Percentiles rank a stretch among this genome's conserved stretches.
phyloP scores from a whole-genome alignment of 2,113 vertebrate genomes.

The Taxidea taxus region DNA sequence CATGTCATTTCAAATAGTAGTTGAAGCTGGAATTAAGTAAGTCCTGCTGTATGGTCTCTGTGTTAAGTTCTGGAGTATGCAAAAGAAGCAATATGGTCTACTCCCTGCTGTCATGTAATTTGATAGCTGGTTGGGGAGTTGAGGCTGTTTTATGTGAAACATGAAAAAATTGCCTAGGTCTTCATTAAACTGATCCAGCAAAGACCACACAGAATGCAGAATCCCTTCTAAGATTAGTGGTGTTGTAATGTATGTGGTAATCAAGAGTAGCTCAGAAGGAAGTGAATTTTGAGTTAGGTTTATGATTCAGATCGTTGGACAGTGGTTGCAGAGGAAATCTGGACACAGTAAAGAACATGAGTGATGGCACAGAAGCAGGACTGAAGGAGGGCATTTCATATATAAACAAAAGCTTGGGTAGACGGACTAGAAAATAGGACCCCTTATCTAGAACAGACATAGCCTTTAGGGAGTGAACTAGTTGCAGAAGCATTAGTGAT shows the following conservation, averaged over 20 bases:
- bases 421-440: background rate
- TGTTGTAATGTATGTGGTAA: background rate
- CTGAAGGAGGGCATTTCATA: background rate
- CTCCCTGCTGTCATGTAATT: background rate
- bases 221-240: background rate
- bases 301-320: background rate
- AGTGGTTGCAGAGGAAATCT: background rate
- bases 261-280: background rate
- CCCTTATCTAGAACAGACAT: background rate
- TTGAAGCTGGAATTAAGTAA: background rate
- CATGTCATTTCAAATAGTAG: background rate
- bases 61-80: background rate
- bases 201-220: background rate
- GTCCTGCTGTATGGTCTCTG: background rate
- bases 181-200: background rate
- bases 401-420: background rate
- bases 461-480: background rate
- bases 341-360: background rate
- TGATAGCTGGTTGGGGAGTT: background rate
- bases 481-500: background rate
- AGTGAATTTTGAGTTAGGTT: background rate
- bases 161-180: background rate
- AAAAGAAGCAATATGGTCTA: background rate
- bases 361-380: background rate
- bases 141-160: background rate